Evolutionary conservation across 2,113 vertebrate species (phyloP), one percentile per base, ranked within the genome.

Genomic region (Psittacara wagleri): DNA sequence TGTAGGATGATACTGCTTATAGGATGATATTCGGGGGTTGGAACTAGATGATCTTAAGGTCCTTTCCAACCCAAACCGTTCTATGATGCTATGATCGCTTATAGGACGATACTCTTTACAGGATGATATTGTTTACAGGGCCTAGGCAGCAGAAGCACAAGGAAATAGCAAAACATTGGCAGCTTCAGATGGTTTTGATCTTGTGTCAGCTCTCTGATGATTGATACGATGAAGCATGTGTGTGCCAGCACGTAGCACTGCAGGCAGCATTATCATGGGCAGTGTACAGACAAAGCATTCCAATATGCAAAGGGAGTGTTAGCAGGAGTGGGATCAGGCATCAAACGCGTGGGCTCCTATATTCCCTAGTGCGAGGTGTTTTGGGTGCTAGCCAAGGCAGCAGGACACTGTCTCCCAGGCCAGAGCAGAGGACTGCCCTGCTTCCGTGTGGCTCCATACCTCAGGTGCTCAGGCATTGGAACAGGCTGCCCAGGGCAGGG

Each of bases 121-220:
- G 61, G 23, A 35, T 31, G 52, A 52, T 27, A 27, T 13, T n/a
- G 17, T 11, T 84, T 62, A 49, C 20, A 48, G 61, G 23, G 29
- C 25, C 20, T 54, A 74, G 39, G 35, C 31, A 37, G 35, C 41
- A 54, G 31, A 49, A 10, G 23, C 77, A 70, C 15, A 51, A 64
- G 43, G 48, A 82, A 51, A 61, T 9, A 43, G 20, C 1, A 3
- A 62, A 48, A 52, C 0, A 0, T 27, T 1, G 1, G 17, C 41
- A 76, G 23, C 48, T 55, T 57, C 48, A 55, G 35, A 13, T 12
- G 27, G 18, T 43, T 82, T 63, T 64, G 35, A 57, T 49, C 63
- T 48, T 55, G 35, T 17, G 46, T 46, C 37, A 54, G 33, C 17
- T 54, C 11, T 10, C 1, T 19, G 25, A 55, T 11, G 41, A 62